Base-by-base conservation (phyloP, 2,888 invertebrate species). In the Cepaea hortensis region DNA sequence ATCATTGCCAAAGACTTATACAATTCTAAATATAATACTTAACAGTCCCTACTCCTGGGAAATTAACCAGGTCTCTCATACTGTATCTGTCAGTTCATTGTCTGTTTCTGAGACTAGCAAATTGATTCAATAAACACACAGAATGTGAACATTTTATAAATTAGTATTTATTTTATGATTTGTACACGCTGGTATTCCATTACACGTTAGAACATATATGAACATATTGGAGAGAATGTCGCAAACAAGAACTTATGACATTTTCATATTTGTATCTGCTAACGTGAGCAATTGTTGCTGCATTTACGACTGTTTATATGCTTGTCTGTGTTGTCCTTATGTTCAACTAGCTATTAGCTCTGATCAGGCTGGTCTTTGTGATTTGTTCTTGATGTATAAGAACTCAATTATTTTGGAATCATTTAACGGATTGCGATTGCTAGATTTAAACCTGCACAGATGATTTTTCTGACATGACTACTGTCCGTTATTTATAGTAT, bases 211-310 rank as follows among this genome's bases (percentile, higher is more conserved):
- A 3, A 48, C 68, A 70, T 18, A 18, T 81, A 20, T 68, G 18
- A 68, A 68, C 35, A 20, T 46, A 20, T 46, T 48, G 68, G 35
- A n/a, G 7, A 81, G 48, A 48, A 81, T 70, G n/a, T 68, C 15
- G 68, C 70, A 68, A 13, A 81, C 46, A 68, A 83, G 73, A 75
- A 55, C 50, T 62, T 50, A 79, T 85, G 35, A 20, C 65, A 85
- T 85, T 68, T 79, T 55, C 35, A 55, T 85, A 72, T 80, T 80
- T 85, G 80, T 80, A 85, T 77, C 20, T 77, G 55, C 55, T 55
- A 55, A 11, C 11, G 55, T 11, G 55, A 11, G 55, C 55, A 11
- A 55, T 55, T 9, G 55, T 55, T 1, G 55, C 55, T 55, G 55
- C 11, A 11, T 55, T 55, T 55, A 55, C 55, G 55, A 1, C 55